phyloP scores from a whole-genome alignment of 2,888 invertebrate species.

The Sinhomidia bicolor region DNA sequence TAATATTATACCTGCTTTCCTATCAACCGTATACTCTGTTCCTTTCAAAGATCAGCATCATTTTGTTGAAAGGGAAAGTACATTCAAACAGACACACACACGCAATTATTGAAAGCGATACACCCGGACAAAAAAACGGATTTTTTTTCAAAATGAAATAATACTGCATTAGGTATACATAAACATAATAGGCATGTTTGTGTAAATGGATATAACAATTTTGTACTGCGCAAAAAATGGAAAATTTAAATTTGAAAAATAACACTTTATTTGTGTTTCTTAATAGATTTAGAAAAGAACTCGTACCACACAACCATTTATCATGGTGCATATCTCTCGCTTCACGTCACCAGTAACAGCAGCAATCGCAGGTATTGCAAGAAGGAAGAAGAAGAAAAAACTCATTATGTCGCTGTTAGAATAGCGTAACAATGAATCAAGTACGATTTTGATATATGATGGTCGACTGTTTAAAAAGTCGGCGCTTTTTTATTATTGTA shows the following conservation, averaged over 20 bases:
- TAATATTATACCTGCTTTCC: conserved; percentile 14
- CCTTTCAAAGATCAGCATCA: no score
- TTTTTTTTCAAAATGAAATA: not conserved
- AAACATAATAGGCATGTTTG: not conserved
- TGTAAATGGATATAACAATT: not conserved
- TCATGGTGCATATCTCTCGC: not conserved
- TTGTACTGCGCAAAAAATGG: not conserved
- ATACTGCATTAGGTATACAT: not conserved
- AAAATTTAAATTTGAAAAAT: not conserved
- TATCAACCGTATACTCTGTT: not conserved
- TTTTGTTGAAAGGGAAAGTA: conserved; percentile 66
- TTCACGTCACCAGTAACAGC: not conserved
- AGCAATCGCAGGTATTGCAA: not conserved
- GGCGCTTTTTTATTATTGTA: not conserved
- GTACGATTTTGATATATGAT: conserved; percentile 42
- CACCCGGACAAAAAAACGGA: not conserved
- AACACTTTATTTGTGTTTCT: conserved; percentile 1
- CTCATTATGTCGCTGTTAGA: conserved; percentile 47
- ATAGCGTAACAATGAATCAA: conserved; percentile 23
- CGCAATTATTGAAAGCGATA: conserved; percentile 55
- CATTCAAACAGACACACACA: not conserved
- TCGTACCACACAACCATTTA: not conserved
- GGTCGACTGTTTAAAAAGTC: not conserved
- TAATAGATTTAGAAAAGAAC: conserved; percentile 32
- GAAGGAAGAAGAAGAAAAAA: not conserved